These are phyloP conservation scores for Melanchra persicariae DNA, from an alignment of 2,888 invertebrate species.

Conservation along the genomic window DNA sequence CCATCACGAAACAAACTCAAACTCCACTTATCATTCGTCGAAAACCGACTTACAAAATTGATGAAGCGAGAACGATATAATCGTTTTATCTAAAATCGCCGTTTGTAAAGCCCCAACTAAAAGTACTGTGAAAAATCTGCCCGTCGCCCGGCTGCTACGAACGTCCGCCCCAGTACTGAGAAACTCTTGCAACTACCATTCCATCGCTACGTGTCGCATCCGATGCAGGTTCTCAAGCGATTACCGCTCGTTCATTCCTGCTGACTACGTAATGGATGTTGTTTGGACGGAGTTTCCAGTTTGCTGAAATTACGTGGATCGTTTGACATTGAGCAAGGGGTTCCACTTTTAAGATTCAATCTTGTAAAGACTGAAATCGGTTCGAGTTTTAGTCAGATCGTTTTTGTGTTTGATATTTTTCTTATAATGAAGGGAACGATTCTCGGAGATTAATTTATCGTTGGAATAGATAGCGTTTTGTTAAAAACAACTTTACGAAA, in stretches of 20 bases:
- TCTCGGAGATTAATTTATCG: not conserved
- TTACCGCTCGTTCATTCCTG: slow-evolving; percentile 55
- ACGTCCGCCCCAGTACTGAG: slow-evolving; percentile 28
- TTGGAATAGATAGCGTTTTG: not conserved
- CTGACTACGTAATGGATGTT: slow-evolving; percentile 66
- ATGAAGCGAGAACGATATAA: slow-evolving; percentile 49
- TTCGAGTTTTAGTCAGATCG: slow-evolving; percentile 49
- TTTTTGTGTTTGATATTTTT: slow-evolving; percentile 41
- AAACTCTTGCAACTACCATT: slow-evolving; percentile 62
- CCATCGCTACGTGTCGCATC: slow-evolving; percentile 59
- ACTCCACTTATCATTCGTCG: slow-evolving; percentile 41
- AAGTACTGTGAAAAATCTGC: slow-evolving; percentile 61
- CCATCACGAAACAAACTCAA: slow-evolving; percentile 37
- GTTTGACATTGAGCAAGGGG: slow-evolving; percentile 57
- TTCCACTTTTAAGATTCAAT: slow-evolving; percentile 65
- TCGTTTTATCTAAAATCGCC: slow-evolving; percentile 56
- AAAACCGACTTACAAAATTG: slow-evolving; percentile 46
- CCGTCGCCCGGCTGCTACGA: slow-evolving; percentile 41
- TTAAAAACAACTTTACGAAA: not conserved
- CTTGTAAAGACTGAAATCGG: slow-evolving; percentile 61
- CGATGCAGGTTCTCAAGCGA: slow-evolving; percentile 63
- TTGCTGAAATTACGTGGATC: slow-evolving; percentile 61
- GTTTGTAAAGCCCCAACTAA: slow-evolving; percentile 43
- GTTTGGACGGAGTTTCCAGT: slow-evolving; percentile 63
- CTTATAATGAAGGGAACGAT: not conserved